phyloP scores from a whole-genome alignment of 2,888 invertebrate species.

The Clistopyga incitator region DNA sequence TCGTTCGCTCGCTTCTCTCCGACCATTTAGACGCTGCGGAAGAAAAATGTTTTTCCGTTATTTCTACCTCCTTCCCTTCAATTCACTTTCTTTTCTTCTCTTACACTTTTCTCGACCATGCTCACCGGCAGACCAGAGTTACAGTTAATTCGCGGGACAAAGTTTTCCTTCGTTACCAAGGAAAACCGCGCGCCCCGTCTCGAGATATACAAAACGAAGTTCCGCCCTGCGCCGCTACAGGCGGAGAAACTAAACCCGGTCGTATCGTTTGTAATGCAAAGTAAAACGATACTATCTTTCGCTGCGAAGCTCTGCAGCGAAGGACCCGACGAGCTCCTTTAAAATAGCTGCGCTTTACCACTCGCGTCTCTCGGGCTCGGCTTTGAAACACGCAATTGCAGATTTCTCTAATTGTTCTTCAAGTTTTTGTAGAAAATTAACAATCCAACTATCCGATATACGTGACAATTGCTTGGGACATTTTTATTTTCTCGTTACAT shows the following conservation, averaged over 20 bases:
- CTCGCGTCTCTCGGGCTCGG: slow-evolving; percentile 18
- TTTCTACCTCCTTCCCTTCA: slow-evolving; percentile 57
- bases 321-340: slow-evolving; percentile 40
- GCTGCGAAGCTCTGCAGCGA: slow-evolving; percentile 35
- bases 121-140: slow-evolving; percentile 67
- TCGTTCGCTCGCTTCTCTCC: slow-evolving; percentile 44
- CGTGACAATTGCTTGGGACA: background rate
- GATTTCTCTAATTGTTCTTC: slow-evolving; percentile 17
- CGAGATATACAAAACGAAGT: slow-evolving; percentile 47
- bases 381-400: slow-evolving; percentile 23
- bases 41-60: slow-evolving; percentile 81
- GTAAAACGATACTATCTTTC: slow-evolving; percentile 68
- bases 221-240: slow-evolving; percentile 30
- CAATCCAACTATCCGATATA: background rate
- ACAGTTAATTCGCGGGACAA: slow-evolving; percentile 78
- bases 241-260: slow-evolving; percentile 58
- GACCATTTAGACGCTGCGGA: slow-evolving; percentile 78
- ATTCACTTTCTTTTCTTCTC: slow-evolving; percentile 20
- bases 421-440: background rate
- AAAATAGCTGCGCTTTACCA: slow-evolving; percentile 25
- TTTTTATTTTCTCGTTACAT: background rate
- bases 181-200: slow-evolving; percentile 57
- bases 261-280: slow-evolving; percentile 75
- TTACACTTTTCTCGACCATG: slow-evolving; percentile 32
- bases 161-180: slow-evolving; percentile 76